phyloP scores from a whole-genome alignment of 2,888 invertebrate species.

The Graphium colonna region DNA sequence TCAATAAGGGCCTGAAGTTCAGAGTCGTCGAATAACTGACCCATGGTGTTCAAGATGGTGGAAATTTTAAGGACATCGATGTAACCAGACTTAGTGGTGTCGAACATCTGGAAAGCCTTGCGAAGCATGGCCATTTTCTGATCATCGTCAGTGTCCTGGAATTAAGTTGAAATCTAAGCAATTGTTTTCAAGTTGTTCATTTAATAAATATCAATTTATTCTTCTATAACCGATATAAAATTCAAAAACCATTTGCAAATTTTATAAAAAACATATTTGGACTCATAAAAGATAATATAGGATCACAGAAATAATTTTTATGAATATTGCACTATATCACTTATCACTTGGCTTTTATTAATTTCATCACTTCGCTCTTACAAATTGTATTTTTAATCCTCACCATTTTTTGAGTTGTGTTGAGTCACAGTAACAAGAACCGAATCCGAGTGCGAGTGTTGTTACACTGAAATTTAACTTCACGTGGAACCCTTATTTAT shows the following conservation, averaged over 20 bases:
- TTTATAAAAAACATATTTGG: too few relatives aligned
- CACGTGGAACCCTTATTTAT: constrained; percentile 74
- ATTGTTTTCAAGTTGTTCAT: too few relatives aligned
- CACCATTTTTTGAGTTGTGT: constrained; percentile 65
- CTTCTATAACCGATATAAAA: not conserved
- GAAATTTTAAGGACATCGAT: constrained; percentile 95
- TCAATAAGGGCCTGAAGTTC: constrained; percentile 93
- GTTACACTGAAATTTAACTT: constrained; percentile 73
- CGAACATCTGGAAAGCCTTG: constrained; percentile 98
- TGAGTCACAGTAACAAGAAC: constrained; percentile 73
- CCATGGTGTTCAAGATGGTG: constrained; percentile 96
- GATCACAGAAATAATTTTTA: too few relatives aligned
- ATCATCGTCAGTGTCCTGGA: constrained; percentile 83
- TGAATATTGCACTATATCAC: constrained; percentile 12
- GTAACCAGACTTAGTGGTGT: constrained; percentile 94
- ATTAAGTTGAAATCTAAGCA: constrained; percentile 18
- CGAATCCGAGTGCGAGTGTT: constrained; percentile 77
- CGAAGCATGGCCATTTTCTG: constrained; percentile 94
- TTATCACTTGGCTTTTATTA: constrained; percentile 28
- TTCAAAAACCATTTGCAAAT: too few relatives aligned
- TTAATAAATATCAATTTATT: not conserved
- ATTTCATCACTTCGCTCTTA: not conserved
- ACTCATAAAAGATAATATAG: too few relatives aligned
- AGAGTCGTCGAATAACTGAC: constrained; percentile 94
- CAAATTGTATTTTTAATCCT: constrained; percentile 38